These are phyloP conservation scores for Heterotilapia buettikoferi DNA, from an alignment of 2,113 vertebrate genomes.

Conservation along the genomic window DNA sequence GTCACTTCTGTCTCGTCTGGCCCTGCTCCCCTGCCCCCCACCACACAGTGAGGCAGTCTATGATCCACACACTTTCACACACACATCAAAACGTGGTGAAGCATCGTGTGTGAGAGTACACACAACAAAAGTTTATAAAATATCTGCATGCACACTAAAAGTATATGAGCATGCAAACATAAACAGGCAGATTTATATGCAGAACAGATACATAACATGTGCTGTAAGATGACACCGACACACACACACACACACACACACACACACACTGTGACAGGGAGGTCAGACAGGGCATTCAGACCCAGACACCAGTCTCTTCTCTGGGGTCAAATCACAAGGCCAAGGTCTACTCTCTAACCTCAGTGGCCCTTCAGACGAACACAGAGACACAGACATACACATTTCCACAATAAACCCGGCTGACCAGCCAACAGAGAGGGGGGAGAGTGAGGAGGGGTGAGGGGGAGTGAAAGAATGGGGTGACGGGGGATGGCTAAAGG, in stretches of 20 bases:
- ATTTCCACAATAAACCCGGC: slow-evolving; percentile 16
- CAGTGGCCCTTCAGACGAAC: slow-evolving; percentile 18
- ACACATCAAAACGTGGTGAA: background rate
- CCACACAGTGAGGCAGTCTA: background rate
- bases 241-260: background rate
- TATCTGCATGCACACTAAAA: background rate
- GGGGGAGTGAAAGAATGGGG: background rate
- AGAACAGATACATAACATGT: background rate
- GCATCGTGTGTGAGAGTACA: background rate
- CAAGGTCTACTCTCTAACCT: slow-evolving; percentile 67
- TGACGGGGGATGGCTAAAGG: slow-evolving; percentile 20
- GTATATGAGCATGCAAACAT: background rate
- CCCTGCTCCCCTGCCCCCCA: slow-evolving; percentile 2
- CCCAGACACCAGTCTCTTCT: slow-evolving; percentile 69
- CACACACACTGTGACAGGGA: slow-evolving; percentile 30
- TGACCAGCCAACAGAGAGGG: slow-evolving; percentile 38
- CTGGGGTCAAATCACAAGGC: slow-evolving; percentile 69
- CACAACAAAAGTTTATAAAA: background rate
- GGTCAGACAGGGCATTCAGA: slow-evolving; percentile 69
- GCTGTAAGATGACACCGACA: slow-evolving; percentile 21
- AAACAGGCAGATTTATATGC: slow-evolving; percentile 4
- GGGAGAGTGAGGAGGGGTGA: background rate
- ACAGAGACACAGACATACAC: slow-evolving; percentile 3
- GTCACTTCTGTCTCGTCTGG: slow-evolving; percentile 71
- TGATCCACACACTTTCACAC: background rate